Conservation (phyloP, 2,113 vertebrate species). For the Charadrius vociferus region DNA sequence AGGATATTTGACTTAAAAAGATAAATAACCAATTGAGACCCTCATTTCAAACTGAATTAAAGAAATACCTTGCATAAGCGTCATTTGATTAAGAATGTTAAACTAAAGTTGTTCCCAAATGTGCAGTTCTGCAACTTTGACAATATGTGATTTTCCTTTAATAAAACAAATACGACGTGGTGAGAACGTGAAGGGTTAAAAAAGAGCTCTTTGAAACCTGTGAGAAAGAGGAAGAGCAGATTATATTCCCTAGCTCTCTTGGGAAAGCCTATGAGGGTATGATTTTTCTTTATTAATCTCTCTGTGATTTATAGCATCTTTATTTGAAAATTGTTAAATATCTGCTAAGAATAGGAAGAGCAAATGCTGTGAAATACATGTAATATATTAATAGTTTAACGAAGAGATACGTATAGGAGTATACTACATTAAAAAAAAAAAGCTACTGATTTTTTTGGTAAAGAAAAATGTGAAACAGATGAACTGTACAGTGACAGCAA, state of each 20-base stretch:
- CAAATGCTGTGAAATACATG: neutral
- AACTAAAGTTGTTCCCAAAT: neutral
- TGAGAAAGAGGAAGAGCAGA: slow-evolving; percentile 53
- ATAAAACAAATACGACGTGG: neutral
- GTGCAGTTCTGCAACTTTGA: neutral
- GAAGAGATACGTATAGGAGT: neutral
- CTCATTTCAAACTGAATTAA: slow-evolving; percentile 29
- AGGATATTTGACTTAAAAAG: neutral
- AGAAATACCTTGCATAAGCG: neutral
- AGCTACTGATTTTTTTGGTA: neutral
- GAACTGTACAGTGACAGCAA: neutral
- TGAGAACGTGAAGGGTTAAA: slow-evolving; percentile 28
- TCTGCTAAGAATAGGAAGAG: neutral
- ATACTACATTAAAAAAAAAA: neutral
- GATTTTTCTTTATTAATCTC: slow-evolving; percentile 26
- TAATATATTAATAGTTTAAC: neutral
- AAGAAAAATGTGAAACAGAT: neutral
- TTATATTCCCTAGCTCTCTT: slow-evolving; percentile 19
- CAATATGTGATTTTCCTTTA: neutral
- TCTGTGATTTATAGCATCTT: neutral
- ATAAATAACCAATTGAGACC: neutral
- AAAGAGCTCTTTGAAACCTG: neutral
- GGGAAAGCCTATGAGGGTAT: neutral
- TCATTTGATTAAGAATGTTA: neutral
- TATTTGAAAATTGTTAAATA: neutral